Evolutionary conservation across 2,113 vertebrate species (phyloP).

Genomic region (Istiophorus platypterus): DNA sequence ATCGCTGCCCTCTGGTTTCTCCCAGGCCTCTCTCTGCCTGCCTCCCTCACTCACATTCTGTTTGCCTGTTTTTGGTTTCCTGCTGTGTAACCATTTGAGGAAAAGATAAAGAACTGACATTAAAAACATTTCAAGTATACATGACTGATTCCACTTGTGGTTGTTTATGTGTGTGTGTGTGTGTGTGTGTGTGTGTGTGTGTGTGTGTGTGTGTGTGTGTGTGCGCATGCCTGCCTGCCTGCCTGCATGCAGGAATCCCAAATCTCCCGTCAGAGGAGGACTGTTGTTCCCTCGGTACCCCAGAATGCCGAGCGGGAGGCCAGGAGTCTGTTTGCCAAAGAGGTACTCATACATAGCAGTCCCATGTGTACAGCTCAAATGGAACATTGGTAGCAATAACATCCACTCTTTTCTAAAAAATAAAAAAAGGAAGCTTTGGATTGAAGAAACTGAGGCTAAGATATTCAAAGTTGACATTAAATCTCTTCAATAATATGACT

Average conservation of each 20-base stretch:
- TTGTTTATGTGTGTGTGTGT: conserved; percentile 7
- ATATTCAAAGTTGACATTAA: neutral
- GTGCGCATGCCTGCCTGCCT: conserved; percentile 2
- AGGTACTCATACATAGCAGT: conserved; percentile 84
- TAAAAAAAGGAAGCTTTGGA: neutral
- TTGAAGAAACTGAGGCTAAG: neutral
- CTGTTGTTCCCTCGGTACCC: conserved; percentile 90
- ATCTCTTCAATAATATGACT: neutral
- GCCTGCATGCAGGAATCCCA: conserved; percentile 85
- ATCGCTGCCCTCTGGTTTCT: conserved; percentile 17
- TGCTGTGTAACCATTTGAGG: neutral
- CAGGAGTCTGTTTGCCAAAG: conserved; percentile 94
- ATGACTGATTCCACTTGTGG: neutral
- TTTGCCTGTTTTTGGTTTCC: conserved; percentile 5
- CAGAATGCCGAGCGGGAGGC: conserved; percentile 93
- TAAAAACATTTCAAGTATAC: neutral
- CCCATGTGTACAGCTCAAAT: neutral
- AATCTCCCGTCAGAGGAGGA: conserved; percentile 90
- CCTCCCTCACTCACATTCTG: neutral
- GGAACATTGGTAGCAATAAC: neutral
- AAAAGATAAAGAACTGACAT: neutral
- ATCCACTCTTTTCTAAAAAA: neutral
- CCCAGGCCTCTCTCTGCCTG: neutral
- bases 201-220: conserved; percentile 1
- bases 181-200: conserved; percentile 7